These are phyloP conservation scores for Arctopsyche grandis DNA, from an alignment of 1,140 invertebrate species.

Conservation along the genomic window DNA sequence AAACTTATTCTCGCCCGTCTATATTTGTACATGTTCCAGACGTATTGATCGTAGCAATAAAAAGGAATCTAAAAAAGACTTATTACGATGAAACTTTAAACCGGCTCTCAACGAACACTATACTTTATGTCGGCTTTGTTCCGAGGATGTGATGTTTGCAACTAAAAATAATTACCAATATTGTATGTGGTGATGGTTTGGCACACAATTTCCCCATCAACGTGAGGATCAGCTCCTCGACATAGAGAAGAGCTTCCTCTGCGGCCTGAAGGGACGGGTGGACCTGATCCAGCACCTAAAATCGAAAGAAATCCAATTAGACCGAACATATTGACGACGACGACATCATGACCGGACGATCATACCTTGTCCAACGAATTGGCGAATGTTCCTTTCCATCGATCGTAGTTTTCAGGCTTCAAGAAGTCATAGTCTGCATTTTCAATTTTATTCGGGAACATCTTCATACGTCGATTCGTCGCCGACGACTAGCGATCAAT, in stretches of 20 bases:
- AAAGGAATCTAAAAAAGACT: too few relatives aligned
- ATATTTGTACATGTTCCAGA: too few relatives aligned
- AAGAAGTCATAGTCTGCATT: slow-evolving; percentile 85
- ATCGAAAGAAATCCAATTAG: slow-evolving; percentile 36
- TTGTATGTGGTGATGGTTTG: slow-evolving; percentile 81
- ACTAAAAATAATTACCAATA: slow-evolving; percentile 68
- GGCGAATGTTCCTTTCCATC: slow-evolving; percentile 91
- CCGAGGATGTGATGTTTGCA: too few relatives aligned
- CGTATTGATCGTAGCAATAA: too few relatives aligned
- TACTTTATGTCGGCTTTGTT: too few relatives aligned
- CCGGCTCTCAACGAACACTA: too few relatives aligned
- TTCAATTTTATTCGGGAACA: slow-evolving; percentile 68
- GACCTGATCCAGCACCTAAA: slow-evolving; percentile 89
- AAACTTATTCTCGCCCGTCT: too few relatives aligned
- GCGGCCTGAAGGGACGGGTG: slow-evolving; percentile 87
- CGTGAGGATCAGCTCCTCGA: slow-evolving; percentile 90
- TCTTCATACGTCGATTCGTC: slow-evolving; percentile 57
- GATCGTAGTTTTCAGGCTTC: slow-evolving; percentile 85
- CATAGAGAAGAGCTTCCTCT: slow-evolving; percentile 92
- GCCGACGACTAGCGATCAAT: slow-evolving; percentile 57
- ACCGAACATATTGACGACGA: background rate
- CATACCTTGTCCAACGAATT: slow-evolving; percentile 78
- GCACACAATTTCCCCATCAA: slow-evolving; percentile 89
- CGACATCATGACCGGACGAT: background rate
- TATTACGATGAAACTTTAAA: too few relatives aligned